Evolutionary conservation across 1,140 invertebrate genomes (phyloP).

Genomic region (Drosophila takahashii): DNA sequence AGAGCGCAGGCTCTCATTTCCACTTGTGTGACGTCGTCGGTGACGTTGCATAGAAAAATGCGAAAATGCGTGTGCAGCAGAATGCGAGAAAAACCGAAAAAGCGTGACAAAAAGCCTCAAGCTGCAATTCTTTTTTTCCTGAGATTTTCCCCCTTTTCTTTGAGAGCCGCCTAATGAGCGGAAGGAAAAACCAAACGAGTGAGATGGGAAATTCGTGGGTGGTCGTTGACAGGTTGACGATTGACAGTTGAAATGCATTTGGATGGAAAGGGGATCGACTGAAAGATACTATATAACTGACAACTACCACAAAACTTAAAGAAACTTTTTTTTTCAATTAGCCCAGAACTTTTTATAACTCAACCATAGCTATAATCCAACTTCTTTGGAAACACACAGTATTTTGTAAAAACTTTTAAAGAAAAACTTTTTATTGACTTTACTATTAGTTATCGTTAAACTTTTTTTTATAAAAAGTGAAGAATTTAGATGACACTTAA

Average conservation of each 20-base stretch:
- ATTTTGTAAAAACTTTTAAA: background rate
- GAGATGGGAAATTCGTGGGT: conserved; percentile 13
- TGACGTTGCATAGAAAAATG: conserved; percentile 76
- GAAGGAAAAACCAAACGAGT: conserved; percentile 58
- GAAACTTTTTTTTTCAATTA: conserved; percentile 11
- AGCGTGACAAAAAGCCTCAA: conserved; percentile 28
- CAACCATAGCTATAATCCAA: too few relatives aligned
- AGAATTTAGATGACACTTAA: too few relatives aligned
- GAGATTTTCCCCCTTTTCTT: conserved; percentile 25
- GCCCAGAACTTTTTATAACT: background rate
- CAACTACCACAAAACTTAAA: background rate
- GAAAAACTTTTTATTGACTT: background rate
- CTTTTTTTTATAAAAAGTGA: background rate
- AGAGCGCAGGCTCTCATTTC: conserved; percentile 56
- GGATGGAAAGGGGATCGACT: conserved; percentile 4
- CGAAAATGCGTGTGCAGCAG: conserved; percentile 67
- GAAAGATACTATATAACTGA: background rate
- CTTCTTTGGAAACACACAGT: background rate
- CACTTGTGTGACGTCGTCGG: conserved; percentile 57
- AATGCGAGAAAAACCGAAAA: conserved; percentile 34
- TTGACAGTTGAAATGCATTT: conserved; percentile 6
- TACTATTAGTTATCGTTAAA: background rate
- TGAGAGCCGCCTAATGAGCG: conserved; percentile 72
- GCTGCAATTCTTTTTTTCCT: conserved; percentile 24
- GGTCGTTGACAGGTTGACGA: conserved; percentile 15